A percentile compares a stretch with the other conserved stretches of the same genome.
These are phyloP conservation scores for Electrona antarctica DNA, from an alignment of 2,113 vertebrate genomes.

Conservation along the genomic window DNA sequence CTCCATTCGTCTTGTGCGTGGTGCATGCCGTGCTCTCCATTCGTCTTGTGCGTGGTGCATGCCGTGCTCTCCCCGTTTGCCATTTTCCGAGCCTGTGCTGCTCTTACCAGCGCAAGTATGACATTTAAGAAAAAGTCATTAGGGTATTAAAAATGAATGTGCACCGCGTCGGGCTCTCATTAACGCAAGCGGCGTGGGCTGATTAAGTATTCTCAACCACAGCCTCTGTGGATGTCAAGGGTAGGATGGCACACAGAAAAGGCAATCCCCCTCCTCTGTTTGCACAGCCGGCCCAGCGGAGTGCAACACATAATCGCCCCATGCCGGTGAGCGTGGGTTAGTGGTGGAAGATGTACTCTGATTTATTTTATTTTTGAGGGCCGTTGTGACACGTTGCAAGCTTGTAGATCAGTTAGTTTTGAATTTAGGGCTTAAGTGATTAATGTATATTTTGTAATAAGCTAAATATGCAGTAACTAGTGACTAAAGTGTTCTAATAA, in stretches of 20 bases:
- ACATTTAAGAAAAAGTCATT: slow-evolving; percentile 62
- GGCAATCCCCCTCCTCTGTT: slow-evolving; percentile 29
- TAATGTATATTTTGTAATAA: too few relatives aligned
- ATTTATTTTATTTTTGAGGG: too few relatives aligned
- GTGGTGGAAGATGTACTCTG: too few relatives aligned
- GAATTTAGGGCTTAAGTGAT: too few relatives aligned
- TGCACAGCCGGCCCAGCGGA: slow-evolving; percentile 8
- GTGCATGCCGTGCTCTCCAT: slow-evolving; percentile 1
- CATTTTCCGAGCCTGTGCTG: slow-evolving; percentile 7
- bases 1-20: slow-evolving; percentile 1
- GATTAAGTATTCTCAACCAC: slow-evolving; percentile 49
- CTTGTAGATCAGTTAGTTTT: too few relatives aligned
- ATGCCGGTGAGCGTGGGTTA: slow-evolving; percentile 6
- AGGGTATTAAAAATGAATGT: slow-evolving; percentile 51
- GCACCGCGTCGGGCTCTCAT: slow-evolving; percentile 43
- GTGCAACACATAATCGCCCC: slow-evolving; percentile 5
- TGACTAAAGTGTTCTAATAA: too few relatives aligned
- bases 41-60: slow-evolving; percentile 22
- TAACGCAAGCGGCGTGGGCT: slow-evolving; percentile 21
- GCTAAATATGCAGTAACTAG: too few relatives aligned
- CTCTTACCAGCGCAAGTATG: slow-evolving; percentile 30
- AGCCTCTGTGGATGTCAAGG: slow-evolving; percentile 19
- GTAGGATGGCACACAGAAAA: slow-evolving; percentile 16
- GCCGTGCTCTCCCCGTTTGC: slow-evolving; percentile 9
- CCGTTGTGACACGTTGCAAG: too few relatives aligned